Evolutionary conservation across 2,888 invertebrate species (phyloP).

Genomic region (Eristalis intricaria): DNA sequence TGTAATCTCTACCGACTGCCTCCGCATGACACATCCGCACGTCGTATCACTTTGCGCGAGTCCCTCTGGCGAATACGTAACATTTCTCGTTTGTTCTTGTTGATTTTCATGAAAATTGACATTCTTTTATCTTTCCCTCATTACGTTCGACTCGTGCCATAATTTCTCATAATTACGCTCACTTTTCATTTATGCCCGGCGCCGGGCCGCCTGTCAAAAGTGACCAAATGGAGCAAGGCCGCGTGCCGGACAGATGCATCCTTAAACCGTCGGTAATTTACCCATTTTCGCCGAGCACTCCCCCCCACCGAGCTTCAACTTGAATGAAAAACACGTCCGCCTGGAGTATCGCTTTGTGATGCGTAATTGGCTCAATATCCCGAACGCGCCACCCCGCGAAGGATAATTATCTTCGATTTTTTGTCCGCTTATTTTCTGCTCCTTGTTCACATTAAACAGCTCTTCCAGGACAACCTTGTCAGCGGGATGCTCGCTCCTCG

Average conservation of each 20-base stretch:
- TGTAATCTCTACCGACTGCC: not conserved
- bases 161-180: not conserved
- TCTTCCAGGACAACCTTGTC: not conserved
- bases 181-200: not conserved
- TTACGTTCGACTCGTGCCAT: not conserved
- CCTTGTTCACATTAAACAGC: not conserved
- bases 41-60: not conserved
- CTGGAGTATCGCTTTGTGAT: not conserved
- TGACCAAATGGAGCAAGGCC: not conserved
- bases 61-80: not conserved
- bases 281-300: not conserved
- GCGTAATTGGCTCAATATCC: constrained; percentile 19
- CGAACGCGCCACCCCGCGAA: not conserved
- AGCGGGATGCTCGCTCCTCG: not conserved
- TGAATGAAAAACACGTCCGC: not conserved
- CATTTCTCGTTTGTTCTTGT: not conserved
- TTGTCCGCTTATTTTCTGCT: not conserved
- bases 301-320: not conserved
- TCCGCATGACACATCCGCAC: not conserved
- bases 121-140: not conserved
- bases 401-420: not conserved
- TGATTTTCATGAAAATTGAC: not conserved
- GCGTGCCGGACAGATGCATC: not conserved
- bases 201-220: not conserved
- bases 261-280: not conserved